Evolutionary conservation across 2,888 invertebrate genomes (phyloP), one percentile per base, ranked within the genome.

Genomic region (Fissipunctia ypsillon): DNA sequence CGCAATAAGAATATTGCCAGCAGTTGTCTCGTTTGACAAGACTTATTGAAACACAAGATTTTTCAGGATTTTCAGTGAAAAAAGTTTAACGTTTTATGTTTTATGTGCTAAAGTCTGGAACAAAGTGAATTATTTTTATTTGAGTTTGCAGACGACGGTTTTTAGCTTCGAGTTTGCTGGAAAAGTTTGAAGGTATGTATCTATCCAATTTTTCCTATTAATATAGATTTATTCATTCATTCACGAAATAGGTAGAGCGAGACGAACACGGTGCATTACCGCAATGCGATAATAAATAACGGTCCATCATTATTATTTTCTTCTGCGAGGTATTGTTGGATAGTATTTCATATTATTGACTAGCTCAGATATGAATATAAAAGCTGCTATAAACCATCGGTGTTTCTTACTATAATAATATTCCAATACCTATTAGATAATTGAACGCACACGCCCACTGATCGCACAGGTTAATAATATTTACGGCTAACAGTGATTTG

Each of bases 31-130:
- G 75, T 73, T 83, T 79, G 81, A 73, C 73, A 83, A 83, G 75
- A 82, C 75, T 83, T 87, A 87, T 84, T 87, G 78, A 80, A 83
- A 83, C 77, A 80, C 75, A 77, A 35, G 69, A 69, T 73, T 66
- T 69, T 70, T 75, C 73, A 67, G 60, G 50, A 57, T 75, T 78
- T 78, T 73, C 64, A 71, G 65, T 57, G 48, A 69, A 74, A 84
- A 79, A 81, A 78, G 28, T 78, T 64, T 25, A 65, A 69, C 65
- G 61, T 72, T 82, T 78, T 76, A 78, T 85, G 70, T 72, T 87
- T 80, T 87, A 86, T 84, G 74, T 60, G 45, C 43, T 41, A 56
- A 74, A 76, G 80, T 86, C 85, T 80, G 73, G 79, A 77, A 56
- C 28, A 69, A 85, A 81, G 76, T 81, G 68, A 80, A 86, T 81